Conservation (phyloP, 35 echinoderm and acorn worm species). For the Heliocidaris erythrogramma region DNA sequence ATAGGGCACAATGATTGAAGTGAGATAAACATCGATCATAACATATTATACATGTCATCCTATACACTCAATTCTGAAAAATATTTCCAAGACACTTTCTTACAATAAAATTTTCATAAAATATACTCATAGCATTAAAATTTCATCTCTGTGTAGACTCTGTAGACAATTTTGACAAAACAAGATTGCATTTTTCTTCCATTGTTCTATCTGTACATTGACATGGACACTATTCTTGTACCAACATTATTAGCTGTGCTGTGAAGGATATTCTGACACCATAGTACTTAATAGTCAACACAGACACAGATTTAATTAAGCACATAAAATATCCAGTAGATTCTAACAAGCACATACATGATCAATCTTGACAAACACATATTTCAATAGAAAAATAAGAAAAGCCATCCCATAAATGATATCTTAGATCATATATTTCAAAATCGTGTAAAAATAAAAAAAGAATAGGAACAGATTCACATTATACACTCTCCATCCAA, state of each 20-base stretch:
- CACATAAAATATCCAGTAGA: slow-evolving; percentile 5
- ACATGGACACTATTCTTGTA: neutral
- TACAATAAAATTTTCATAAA: slow-evolving; percentile 35
- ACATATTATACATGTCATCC: neutral
- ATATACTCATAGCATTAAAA: slow-evolving; percentile 26
- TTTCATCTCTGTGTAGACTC: slow-evolving; percentile 5
- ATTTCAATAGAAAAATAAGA: slow-evolving; percentile 56
- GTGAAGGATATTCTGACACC: neutral
- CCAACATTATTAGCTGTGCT: neutral
- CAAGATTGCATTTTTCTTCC: slow-evolving; percentile 11
- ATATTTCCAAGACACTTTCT: slow-evolving; percentile 29
- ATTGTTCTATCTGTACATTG: neutral
- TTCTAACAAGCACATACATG: neutral
- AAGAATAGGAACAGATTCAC: slow-evolving; percentile 18
- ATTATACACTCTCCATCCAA: neutral
- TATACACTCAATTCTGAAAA: slow-evolving; percentile 6
- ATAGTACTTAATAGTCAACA: slow-evolving; percentile 14
- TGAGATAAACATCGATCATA: neutral
- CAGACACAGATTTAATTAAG: neutral
- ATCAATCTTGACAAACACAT: neutral
- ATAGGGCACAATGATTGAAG: neutral
- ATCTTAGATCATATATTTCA: slow-evolving; percentile 27
- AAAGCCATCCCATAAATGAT: slow-evolving; percentile 40
- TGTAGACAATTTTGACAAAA: slow-evolving; percentile 18
- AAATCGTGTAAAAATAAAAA: slow-evolving; percentile 49